Evolutionary conservation across 2,113 vertebrate genomes (phyloP), one percentile per base, ranked within the genome.

Genomic region (Neogale vison): DNA sequence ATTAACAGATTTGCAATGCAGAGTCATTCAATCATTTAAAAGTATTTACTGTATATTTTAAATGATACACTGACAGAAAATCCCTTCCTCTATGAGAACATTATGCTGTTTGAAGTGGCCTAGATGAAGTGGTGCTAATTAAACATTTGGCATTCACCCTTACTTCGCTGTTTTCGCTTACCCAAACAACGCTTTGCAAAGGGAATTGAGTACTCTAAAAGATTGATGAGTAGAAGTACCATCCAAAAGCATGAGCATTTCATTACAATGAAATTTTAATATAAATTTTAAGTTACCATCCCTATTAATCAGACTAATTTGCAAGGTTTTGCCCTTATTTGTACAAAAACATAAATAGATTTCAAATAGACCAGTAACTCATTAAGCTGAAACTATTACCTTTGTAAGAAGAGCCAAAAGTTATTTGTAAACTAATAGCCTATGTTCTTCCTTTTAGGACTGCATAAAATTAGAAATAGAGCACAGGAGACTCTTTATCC

Each of bases 71-170:
- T 57, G 61, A 92, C 55, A 90, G 63, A 92, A 94, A 96, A 92
- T 92, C 26, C 31, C 63, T 93, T 93, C 42, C 61, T 96, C 79
- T 67, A 2, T 69, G 76, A 92, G 69, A 95, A 65, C 36, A 81
- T 90, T 90, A 52, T 84, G 31, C 21, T 74, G 23, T 93, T 76
- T 96, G 74, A 98, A 97, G 95, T 93, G 80, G 80, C 61, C 50
- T 74, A 80, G 42, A 95, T 96, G 83, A 98, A 97, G 93, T 84
- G 87, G 57, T 81, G 34, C 84, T 97, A 61, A 97, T 96, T 96
- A 96, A 96, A 94, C 93, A 96, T 90, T 80, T 95, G 95, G 87
- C 84, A 90, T 92, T 90, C 87, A 92, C 36, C 26, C 67, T 91
- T 47, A 71, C 24, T 93, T 92, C 39, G 20, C 50, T 63, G 7